Conservation (phyloP, 2,888 invertebrate genomes). For the Cephalotes varians region DNA sequence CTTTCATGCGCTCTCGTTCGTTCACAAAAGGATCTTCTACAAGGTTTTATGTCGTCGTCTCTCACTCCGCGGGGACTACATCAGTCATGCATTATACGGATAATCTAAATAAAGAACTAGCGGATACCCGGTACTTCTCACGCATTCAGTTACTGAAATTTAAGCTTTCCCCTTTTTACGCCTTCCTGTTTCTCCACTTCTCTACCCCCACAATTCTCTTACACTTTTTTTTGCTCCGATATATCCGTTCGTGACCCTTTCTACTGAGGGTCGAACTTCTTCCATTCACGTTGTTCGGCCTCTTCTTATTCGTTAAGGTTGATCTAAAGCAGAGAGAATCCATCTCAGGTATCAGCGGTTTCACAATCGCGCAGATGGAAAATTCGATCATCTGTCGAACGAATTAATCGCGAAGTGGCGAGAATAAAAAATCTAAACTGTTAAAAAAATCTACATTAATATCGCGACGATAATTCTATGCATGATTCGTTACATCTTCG, state of each 20-base stretch:
- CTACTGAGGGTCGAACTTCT: slow-evolving; percentile 48
- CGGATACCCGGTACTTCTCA: slow-evolving; percentile 19
- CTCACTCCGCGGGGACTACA: background rate
- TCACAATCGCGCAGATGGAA: background rate
- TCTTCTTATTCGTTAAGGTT: slow-evolving; percentile 2
- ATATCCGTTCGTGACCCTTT: slow-evolving; percentile 40
- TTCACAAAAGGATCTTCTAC: slow-evolving; percentile 29
- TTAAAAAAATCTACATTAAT: background rate
- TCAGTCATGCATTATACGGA: slow-evolving; percentile 35
- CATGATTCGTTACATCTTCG: slow-evolving; percentile 55
- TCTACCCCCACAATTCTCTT: background rate
- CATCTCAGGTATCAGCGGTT: slow-evolving; percentile 19
- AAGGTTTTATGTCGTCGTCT: slow-evolving; percentile 8
- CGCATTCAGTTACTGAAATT: slow-evolving; percentile 36
- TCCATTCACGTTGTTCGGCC: slow-evolving; percentile 19
- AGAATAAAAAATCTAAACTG: background rate
- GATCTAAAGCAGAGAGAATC: background rate
- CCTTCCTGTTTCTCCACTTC: background rate
- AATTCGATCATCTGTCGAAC: slow-evolving; percentile 26
- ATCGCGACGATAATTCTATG: background rate
- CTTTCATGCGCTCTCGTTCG: background rate
- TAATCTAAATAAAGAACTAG: slow-evolving; percentile 46
- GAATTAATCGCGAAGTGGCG: background rate
- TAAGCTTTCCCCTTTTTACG: slow-evolving; percentile 2
- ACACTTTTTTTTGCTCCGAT: slow-evolving; percentile 4